Evolutionary conservation across 2,113 vertebrate species (phyloP).

Genomic region (Oncorhynchus clarkii): DNA sequence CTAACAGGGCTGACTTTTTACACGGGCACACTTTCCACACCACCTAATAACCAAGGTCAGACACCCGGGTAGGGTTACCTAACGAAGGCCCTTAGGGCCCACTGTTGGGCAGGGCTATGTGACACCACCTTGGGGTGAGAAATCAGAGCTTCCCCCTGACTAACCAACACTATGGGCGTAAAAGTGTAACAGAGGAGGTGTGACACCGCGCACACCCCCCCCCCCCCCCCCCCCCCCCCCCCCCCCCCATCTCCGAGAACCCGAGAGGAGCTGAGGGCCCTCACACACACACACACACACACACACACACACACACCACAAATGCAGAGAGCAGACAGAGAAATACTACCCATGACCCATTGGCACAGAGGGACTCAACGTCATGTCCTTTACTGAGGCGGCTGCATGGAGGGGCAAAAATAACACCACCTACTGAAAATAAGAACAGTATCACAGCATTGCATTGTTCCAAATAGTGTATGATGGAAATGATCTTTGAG

Average conservation of each 20-base stretch:
- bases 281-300: background rate
- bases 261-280: background rate
- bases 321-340: background rate
- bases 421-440: too few relatives aligned
- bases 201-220: background rate
- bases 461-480: too few relatives aligned
- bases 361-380: too few relatives aligned
- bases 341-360: background rate
- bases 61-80: too few relatives aligned
- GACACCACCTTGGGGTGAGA: constrained; percentile 16
- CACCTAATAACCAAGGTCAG: constrained; percentile 13
- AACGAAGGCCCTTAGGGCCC: too few relatives aligned
- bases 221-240: background rate
- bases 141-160: background rate
- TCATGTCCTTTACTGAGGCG: too few relatives aligned
- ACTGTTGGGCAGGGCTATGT: constrained; percentile 14
- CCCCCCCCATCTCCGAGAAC: background rate
- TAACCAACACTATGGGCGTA: background rate
- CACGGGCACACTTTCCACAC: constrained; percentile 24
- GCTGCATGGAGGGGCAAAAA: too few relatives aligned
- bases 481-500: too few relatives aligned
- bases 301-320: background rate
- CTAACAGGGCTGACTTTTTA: background rate
- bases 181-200: background rate
- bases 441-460: too few relatives aligned